Percentiles rank a stretch among this genome's conserved stretches.
phyloP scores from a whole-genome alignment of 64 coral and sea anemone species.

The Montipora sp. region DNA sequence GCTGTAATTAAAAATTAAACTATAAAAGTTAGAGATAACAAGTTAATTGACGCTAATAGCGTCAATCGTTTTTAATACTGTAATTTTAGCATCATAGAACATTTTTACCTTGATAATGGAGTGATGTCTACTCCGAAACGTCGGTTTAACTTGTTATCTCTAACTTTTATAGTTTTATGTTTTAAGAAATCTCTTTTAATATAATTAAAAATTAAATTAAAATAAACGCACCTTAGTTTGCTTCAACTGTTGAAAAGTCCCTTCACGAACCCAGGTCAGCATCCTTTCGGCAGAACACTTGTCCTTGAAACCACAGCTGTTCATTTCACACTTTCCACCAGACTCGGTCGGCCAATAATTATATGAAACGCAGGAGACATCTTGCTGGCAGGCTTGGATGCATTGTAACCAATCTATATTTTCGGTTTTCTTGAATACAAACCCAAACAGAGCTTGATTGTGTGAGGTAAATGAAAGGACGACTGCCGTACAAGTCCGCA shows the following conservation, averaged over 20 bases:
- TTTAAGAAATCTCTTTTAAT: too few relatives aligned
- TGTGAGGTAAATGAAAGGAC: neutral
- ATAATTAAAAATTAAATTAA: too few relatives aligned
- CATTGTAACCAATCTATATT: slow-evolving; percentile 44
- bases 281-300: neutral
- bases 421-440: neutral
- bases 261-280: neutral
- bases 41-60: too few relatives aligned
- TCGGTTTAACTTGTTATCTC: too few relatives aligned
- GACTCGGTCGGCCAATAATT: neutral
- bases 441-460: neutral
- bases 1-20: too few relatives aligned
- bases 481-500: neutral
- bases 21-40: too few relatives aligned
- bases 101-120: too few relatives aligned
- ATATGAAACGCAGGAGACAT: slow-evolving; percentile 37
- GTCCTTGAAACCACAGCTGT: slow-evolving; percentile 37
- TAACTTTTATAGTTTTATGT: too few relatives aligned
- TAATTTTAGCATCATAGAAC: too few relatives aligned
- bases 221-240: neutral
- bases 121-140: too few relatives aligned
- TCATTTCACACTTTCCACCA: slow-evolving; percentile 12
- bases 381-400: slow-evolving; percentile 8
- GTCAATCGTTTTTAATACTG: too few relatives aligned
- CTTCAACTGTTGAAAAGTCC: slow-evolving; percentile 48